Percentiles rank a stretch among this genome's conserved stretches.
phyloP scores from a whole-genome alignment of 2,888 invertebrate species.

The Rhogogaster chlorosoma region DNA sequence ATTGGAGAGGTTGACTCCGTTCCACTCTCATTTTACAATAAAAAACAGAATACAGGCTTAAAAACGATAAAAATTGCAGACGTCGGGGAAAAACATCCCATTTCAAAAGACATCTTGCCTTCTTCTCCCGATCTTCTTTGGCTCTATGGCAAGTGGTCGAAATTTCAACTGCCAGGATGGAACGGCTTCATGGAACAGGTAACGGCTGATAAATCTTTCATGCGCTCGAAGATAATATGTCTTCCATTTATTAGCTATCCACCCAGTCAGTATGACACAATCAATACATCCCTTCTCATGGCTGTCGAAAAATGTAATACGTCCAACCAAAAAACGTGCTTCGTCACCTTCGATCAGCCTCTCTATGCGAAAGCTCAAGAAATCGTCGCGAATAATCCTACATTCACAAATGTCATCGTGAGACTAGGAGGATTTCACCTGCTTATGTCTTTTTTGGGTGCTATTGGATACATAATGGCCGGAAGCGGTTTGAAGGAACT shows the following conservation, averaged over 20 bases:
- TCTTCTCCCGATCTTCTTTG: conserved; percentile 54
- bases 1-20: conserved; percentile 45
- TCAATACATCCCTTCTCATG: conserved; percentile 58
- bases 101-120: conserved; percentile 58
- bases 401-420: too few relatives aligned
- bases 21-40: conserved; percentile 55
- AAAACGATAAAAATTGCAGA: conserved; percentile 57
- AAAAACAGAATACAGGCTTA: conserved; percentile 56
- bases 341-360: too few relatives aligned
- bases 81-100: conserved; percentile 55
- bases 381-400: too few relatives aligned
- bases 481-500: too few relatives aligned
- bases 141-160: conserved; percentile 59
- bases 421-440: too few relatives aligned
- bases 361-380: too few relatives aligned
- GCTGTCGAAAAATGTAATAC: conserved; percentile 58
- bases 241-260: conserved; percentile 57
- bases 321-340: background rate
- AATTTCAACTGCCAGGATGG: conserved; percentile 46
- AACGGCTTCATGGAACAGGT: background rate
- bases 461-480: too few relatives aligned
- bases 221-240: conserved; percentile 56
- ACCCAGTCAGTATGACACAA: conserved; percentile 59
- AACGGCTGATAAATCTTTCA: background rate
- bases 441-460: too few relatives aligned